Conservation (phyloP, 2,113 vertebrate species). For the Heteronetta atricapilla region DNA sequence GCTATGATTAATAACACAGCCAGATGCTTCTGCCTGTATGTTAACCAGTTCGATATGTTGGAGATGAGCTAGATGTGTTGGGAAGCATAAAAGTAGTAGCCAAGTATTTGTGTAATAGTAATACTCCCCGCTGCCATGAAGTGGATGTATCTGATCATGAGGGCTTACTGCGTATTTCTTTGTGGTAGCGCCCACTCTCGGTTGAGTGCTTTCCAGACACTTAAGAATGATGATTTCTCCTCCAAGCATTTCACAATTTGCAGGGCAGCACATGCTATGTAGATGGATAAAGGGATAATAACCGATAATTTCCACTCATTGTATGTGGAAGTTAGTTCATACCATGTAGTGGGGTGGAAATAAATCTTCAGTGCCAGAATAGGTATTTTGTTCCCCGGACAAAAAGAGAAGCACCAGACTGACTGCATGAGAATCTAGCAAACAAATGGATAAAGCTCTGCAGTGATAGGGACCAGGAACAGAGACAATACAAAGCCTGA, state of each 20-base stretch:
- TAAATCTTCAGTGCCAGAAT: background rate
- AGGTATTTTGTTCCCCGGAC: background rate
- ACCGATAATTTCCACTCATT: background rate
- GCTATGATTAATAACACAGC: background rate
- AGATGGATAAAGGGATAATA: background rate
- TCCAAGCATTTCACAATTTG: background rate
- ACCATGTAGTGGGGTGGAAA: background rate
- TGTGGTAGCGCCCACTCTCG: background rate
- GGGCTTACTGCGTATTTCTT: background rate
- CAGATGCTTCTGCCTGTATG: background rate
- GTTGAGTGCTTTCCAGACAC: slow-evolving; percentile 8
- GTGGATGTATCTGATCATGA: background rate
- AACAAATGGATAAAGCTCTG: background rate
- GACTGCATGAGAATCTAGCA: background rate
- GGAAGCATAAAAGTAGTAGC: background rate
- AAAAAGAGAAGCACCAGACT: background rate
- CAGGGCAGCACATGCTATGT: background rate
- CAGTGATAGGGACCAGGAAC: background rate
- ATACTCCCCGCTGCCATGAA: background rate
- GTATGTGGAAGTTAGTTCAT: background rate
- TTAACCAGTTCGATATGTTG: background rate
- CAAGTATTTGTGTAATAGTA: background rate
- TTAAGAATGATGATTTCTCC: background rate
- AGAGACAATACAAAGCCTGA: background rate
- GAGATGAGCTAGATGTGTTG: background rate